A percentile compares a stretch with the other conserved stretches of the same genome.
These are phyloP conservation scores for Alauda arvensis DNA, from an alignment of 2,797 vertebrate genomes.

Conservation along the genomic window DNA sequence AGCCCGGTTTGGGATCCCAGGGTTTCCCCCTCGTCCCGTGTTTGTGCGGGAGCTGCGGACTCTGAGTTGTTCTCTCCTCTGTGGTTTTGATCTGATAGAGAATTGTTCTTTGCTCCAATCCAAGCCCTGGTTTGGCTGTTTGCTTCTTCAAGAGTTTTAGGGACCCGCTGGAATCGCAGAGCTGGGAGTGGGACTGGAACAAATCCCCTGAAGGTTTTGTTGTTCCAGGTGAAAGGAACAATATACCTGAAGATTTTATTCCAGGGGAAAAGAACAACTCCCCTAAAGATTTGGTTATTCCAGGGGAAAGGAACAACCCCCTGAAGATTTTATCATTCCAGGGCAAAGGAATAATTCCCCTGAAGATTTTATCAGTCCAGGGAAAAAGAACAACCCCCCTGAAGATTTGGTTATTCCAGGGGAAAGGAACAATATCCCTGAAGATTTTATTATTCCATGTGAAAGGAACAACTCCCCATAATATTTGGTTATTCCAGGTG, in stretches of 20 bases:
- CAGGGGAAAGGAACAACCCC: background rate
- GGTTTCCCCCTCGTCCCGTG: rapidly evolving
- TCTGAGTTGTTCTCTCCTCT: background rate
- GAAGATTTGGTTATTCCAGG: background rate
- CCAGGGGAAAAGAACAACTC: background rate
- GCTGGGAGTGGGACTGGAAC: background rate
- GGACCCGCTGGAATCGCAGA: background rate
- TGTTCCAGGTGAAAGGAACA: background rate
- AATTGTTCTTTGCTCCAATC: background rate
- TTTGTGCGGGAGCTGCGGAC: background rate
- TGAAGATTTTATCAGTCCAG: too few species aligned
- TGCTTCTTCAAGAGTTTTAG: background rate
- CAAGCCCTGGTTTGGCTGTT: background rate
- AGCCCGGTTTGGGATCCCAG: background rate
- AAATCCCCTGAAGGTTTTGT: background rate
- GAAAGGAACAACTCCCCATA: background rate
- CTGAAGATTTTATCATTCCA: background rate
- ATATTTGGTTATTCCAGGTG: background rate
- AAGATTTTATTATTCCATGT: background rate
- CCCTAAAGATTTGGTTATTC: background rate
- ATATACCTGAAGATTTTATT: background rate
- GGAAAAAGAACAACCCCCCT: background rate
- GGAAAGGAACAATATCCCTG: too few species aligned
- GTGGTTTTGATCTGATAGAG: background rate
- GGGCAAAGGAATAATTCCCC: too few species aligned